These are phyloP conservation scores for Vombatus ursinus DNA, from an alignment of 2,113 vertebrate genomes.

Conservation along the genomic window DNA sequence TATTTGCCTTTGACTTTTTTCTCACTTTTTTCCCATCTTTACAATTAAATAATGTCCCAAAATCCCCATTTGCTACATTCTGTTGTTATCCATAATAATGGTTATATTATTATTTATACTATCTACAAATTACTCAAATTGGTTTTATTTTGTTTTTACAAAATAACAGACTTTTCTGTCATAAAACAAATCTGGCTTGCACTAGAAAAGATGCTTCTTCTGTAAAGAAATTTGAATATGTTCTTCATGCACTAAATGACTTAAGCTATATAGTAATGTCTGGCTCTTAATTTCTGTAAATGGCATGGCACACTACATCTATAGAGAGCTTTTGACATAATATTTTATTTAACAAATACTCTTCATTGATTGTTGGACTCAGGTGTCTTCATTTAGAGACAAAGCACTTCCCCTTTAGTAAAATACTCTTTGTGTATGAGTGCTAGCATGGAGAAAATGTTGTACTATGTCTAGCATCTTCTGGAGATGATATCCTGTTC, in stretches of 20 bases:
- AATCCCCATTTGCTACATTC: slow-evolving; percentile 40
- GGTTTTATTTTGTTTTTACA: slow-evolving; percentile 49
- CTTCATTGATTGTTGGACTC: slow-evolving; percentile 71
- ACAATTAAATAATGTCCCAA: slow-evolving; percentile 39
- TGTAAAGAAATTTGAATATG: slow-evolving; percentile 59
- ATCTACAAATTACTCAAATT: slow-evolving; percentile 43
- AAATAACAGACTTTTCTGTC: slow-evolving; percentile 76
- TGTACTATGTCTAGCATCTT: slow-evolving; percentile 76
- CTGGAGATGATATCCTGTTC: slow-evolving; percentile 79
- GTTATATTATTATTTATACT: slow-evolving; percentile 37
- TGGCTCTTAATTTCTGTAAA: slow-evolving; percentile 85
- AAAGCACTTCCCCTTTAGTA: slow-evolving; percentile 58
- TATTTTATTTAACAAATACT: slow-evolving; percentile 77
- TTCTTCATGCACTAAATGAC: slow-evolving; percentile 56
- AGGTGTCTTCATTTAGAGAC: slow-evolving; percentile 72
- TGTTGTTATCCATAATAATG: slow-evolving; percentile 45
- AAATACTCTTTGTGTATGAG: slow-evolving; percentile 61
- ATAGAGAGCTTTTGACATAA: slow-evolving; percentile 81
- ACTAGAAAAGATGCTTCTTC: slow-evolving; percentile 54
- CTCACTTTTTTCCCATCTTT: slow-evolving; percentile 38
- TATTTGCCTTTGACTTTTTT: slow-evolving; percentile 13
- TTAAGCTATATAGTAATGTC: slow-evolving; percentile 75
- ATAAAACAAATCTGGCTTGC: slow-evolving; percentile 80
- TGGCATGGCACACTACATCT: slow-evolving; percentile 99
- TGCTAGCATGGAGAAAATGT: slow-evolving; percentile 72